Percentiles rank a stretch among this genome's conserved stretches.
phyloP scores from a whole-genome alignment of 2,888 invertebrate genomes.

The Hemicrepidius hirtus region DNA sequence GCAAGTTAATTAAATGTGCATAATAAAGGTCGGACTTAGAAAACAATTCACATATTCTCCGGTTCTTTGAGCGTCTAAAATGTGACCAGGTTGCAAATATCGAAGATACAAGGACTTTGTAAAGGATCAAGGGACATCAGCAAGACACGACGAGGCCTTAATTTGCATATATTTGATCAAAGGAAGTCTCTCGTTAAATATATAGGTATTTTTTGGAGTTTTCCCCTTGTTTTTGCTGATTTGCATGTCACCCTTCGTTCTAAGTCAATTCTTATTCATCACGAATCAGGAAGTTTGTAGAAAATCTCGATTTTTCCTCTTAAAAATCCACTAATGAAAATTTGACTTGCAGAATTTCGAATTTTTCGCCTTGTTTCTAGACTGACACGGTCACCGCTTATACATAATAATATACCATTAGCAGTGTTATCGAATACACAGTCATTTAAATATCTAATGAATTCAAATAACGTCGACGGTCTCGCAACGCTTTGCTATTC shows the following conservation, averaged over 20 bases:
- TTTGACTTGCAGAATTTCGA: conserved; percentile 65
- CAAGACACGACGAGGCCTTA: conserved; percentile 56
- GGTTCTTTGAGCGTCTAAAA: conserved; percentile 59
- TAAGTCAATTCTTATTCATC: conserved; percentile 65
- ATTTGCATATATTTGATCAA: conserved; percentile 69
- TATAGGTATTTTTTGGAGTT: conserved; percentile 63
- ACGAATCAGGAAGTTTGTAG: conserved; percentile 62
- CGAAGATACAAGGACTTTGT: conserved; percentile 50
- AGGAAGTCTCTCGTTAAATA: conserved; percentile 67
- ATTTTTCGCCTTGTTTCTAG: conserved; percentile 58
- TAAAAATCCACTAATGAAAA: conserved; percentile 65
- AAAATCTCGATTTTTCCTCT: conserved; percentile 62
- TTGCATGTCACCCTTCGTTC: conserved; percentile 63
- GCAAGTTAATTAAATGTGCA: conserved; percentile 60
- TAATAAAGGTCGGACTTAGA: conserved; percentile 60
- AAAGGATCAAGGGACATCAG: conserved; percentile 52
- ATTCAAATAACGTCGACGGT: conserved; percentile 61
- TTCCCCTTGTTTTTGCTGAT: conserved; percentile 65
- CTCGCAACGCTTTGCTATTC: conserved; percentile 58
- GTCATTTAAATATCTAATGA: conserved; percentile 69
- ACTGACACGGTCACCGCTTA: conserved; percentile 60
- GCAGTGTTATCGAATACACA: conserved; percentile 66
- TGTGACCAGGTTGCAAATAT: conserved; percentile 60
- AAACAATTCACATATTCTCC: conserved; percentile 62
- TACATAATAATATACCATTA: conserved; percentile 67